phyloP scores from a whole-genome alignment of 2,888 invertebrate species.

The Mylabris sibirica region DNA sequence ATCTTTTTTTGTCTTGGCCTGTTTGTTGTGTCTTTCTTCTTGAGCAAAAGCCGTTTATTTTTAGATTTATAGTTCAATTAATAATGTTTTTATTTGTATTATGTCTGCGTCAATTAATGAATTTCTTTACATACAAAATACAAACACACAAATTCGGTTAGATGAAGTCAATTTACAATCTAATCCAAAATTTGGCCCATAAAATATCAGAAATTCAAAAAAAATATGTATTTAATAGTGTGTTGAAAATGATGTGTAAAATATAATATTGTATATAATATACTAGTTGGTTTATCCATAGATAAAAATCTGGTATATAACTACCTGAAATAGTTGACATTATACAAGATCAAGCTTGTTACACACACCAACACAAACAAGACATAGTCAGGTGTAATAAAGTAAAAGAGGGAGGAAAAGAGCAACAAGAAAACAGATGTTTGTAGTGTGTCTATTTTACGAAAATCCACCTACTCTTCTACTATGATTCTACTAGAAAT shows the following conservation, averaged over 20 bases:
- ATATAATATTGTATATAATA: no score
- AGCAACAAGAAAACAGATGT: background rate
- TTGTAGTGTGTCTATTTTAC: background rate
- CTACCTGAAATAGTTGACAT: background rate
- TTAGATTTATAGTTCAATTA: constrained; percentile 7
- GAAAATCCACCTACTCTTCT: background rate
- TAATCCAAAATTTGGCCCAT: background rate
- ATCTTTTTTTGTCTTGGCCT: no score
- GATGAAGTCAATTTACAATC: background rate
- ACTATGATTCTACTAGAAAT: background rate
- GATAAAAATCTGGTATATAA: background rate
- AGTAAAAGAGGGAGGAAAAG: background rate
- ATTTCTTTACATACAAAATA: background rate
- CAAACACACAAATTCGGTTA: background rate
- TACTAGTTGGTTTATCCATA: background rate
- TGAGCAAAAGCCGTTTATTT: background rate
- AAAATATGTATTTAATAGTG: no score
- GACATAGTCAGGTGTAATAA: background rate
- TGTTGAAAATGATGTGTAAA: background rate
- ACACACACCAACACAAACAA: no score
- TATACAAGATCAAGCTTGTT: background rate
- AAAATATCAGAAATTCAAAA: no score
- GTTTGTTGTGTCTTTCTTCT: background rate
- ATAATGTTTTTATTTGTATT: background rate
- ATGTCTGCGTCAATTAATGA: background rate